phyloP scores from a whole-genome alignment of 2,113 vertebrate species.

The Clarias magur region DNA sequence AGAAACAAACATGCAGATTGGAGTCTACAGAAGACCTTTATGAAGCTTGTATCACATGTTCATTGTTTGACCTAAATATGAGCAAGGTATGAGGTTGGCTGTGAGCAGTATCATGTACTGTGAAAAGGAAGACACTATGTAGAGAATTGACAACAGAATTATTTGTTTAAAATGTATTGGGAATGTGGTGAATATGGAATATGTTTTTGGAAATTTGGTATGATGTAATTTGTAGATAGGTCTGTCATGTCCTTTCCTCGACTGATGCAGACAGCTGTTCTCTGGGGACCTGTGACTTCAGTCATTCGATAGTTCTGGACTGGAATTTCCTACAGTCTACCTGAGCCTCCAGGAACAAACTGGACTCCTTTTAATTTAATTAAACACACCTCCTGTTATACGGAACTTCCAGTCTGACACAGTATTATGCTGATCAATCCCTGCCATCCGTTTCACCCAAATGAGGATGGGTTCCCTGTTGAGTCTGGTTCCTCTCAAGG shows the following conservation, averaged over 20 bases:
- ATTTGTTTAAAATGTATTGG: neutral
- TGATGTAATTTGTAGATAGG: neutral
- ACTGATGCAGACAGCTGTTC: no score
- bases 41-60: neutral
- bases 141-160: neutral
- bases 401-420: no score
- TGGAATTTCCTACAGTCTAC: no score
- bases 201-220: neutral
- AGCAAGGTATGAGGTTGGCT: neutral
- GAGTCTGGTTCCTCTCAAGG: no score
- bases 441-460: no score
- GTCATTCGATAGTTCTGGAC: no score
- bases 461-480: no score
- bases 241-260: neutral
- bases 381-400: no score
- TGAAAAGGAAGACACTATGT: neutral
- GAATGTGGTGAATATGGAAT: neutral
- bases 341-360: no score
- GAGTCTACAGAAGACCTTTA: slow-evolving; percentile 10
- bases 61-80: neutral
- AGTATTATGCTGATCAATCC: no score
- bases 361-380: no score
- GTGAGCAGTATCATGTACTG: neutral
- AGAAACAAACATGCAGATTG: neutral
- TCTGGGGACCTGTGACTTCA: no score